A percentile compares a stretch with the other conserved stretches of the same genome.
Conservation (phyloP, 2,113 vertebrate species). For the Pelvicachromis taeniatus region DNA sequence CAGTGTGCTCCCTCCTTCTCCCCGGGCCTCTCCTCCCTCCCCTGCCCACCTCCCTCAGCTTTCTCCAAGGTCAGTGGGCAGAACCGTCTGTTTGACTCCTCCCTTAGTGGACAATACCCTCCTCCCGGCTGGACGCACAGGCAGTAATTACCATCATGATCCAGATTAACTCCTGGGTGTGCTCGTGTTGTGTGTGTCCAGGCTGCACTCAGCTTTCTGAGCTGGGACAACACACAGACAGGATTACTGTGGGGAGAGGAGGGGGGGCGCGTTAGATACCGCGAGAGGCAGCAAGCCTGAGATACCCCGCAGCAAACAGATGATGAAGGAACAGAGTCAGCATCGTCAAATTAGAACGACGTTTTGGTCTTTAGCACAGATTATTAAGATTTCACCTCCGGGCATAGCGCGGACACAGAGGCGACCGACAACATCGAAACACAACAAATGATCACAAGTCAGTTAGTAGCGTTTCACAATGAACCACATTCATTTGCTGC, state of each 20-base stretch:
- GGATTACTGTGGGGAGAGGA: slow-evolving; percentile 33
- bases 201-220: background rate
- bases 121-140: slow-evolving; percentile 31
- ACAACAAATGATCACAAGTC: no score
- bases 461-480: no score
- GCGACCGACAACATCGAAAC: no score
- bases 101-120: slow-evolving; percentile 27
- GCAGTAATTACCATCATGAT: slow-evolving; percentile 62
- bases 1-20: slow-evolving; percentile 41
- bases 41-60: slow-evolving; percentile 7
- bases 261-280: background rate
- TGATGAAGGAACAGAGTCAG: background rate
- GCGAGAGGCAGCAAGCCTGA: background rate
- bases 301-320: background rate
- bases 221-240: slow-evolving; percentile 14
- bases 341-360: background rate
- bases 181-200: slow-evolving; percentile 25
- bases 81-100: slow-evolving; percentile 45
- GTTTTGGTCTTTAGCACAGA: background rate
- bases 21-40: background rate
- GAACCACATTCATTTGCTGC: no score
- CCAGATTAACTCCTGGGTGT: slow-evolving; percentile 69
- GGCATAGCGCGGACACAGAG: no score
- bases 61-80: slow-evolving; percentile 69
- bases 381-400: no score